Evolutionary conservation across 2,888 invertebrate species (phyloP).

Genomic region (Pyrrhopygopsis socrates): DNA sequence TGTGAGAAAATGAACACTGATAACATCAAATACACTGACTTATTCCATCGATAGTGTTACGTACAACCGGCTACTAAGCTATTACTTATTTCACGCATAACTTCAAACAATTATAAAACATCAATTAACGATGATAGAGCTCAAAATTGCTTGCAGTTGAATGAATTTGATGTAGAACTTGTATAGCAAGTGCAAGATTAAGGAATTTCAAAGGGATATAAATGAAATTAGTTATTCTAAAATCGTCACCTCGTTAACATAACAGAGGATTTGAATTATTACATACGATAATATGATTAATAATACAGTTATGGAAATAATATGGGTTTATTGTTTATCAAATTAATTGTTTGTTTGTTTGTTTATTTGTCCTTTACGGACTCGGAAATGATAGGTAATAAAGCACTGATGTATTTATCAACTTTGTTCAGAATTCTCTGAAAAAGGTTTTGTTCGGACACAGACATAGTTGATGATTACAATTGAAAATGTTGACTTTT

Average conservation of each 20-base stretch:
- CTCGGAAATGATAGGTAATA: too few relatives aligned
- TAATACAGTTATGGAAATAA: too few relatives aligned
- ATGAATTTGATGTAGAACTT: neutral
- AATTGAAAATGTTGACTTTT: too few relatives aligned
- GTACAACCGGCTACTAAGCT: conserved; percentile 61
- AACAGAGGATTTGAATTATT: conserved; percentile 14
- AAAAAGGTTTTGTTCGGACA: too few relatives aligned
- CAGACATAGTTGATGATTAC: too few relatives aligned
- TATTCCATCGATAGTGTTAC: conserved; percentile 88
- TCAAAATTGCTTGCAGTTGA: neutral
- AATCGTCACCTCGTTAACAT: conserved; percentile 46
- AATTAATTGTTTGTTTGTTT: too few relatives aligned
- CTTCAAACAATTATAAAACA: neutral
- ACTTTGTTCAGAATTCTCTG: too few relatives aligned
- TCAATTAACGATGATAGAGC: neutral
- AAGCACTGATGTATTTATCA: too few relatives aligned
- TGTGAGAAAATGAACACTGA: conserved; percentile 90
- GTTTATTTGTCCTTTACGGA: too few relatives aligned
- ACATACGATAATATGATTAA: conserved; percentile 8
- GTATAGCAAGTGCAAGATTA: conserved; percentile 35
- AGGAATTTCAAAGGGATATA: conserved; percentile 31
- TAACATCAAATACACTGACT: conserved; percentile 90
- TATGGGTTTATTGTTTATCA: too few relatives aligned
- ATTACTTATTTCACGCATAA: conserved; percentile 31
- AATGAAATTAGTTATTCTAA: conserved; percentile 41